Conservation (phyloP, 2,797 vertebrate species). For the Oryzias dopingdopingensis region DNA sequence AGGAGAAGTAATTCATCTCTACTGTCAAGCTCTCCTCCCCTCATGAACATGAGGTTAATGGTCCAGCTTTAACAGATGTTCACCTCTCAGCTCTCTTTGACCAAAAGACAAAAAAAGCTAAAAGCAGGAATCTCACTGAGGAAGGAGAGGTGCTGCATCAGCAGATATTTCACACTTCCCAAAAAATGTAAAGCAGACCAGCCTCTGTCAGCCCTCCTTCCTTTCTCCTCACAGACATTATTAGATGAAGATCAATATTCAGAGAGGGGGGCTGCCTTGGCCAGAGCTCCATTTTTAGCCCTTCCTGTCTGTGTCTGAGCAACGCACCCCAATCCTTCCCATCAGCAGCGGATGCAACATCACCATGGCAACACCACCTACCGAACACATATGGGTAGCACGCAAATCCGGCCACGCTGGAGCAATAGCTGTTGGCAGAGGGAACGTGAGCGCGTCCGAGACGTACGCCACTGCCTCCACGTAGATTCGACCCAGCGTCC, state of each 20-base stretch:
- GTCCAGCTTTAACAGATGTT: slow-evolving; percentile 21
- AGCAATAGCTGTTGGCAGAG: slow-evolving; percentile 73
- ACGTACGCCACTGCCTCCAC: slow-evolving; percentile 35
- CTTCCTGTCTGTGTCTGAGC: slow-evolving; percentile 19
- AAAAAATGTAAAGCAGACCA: slow-evolving; percentile 1
- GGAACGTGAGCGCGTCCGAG: slow-evolving; percentile 63
- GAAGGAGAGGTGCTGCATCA: slow-evolving; percentile 31
- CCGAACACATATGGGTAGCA: slow-evolving; percentile 61
- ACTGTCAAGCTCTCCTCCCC: slow-evolving; percentile 41
- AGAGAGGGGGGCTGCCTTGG: slow-evolving; percentile 47
- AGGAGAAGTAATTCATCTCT: slow-evolving; percentile 44
- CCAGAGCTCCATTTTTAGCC: slow-evolving; percentile 74
- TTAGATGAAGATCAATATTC: slow-evolving; percentile 72
- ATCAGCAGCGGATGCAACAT: slow-evolving; percentile 58
- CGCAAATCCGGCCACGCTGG: slow-evolving; percentile 77
- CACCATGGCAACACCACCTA: slow-evolving; percentile 74
- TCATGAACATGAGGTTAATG: slow-evolving; percentile 50
- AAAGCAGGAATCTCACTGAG: slow-evolving; percentile 16
- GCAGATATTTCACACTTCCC: slow-evolving; percentile 10
- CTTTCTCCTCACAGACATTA: slow-evolving; percentile 57
- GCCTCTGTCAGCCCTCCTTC: slow-evolving; percentile 32
- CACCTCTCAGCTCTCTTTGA: slow-evolving; percentile 19
- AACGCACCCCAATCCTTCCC: slow-evolving; percentile 51
- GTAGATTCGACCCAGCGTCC: slow-evolving; percentile 30
- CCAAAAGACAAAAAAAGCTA: slow-evolving; percentile 1